phyloP scores from a whole-genome alignment of 2,888 invertebrate genomes.

The Eristalinus aeneus region DNA sequence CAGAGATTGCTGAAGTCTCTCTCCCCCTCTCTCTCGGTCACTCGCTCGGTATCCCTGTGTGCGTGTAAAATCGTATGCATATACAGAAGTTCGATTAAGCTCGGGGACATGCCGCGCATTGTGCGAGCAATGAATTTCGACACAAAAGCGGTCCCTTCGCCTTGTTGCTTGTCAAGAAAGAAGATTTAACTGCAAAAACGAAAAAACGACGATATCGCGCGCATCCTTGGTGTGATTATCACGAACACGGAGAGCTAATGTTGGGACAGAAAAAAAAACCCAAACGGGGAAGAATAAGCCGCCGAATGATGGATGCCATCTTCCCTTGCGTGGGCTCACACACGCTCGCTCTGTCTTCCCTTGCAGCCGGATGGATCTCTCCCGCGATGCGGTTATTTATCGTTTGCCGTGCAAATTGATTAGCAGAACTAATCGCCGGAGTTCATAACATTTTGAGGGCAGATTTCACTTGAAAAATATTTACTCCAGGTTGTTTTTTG shows the following conservation, averaged over 20 bases:
- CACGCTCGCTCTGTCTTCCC: not conserved
- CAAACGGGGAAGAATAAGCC: slow-evolving; percentile 14
- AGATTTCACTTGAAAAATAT: slow-evolving; percentile 30
- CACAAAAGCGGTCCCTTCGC: slow-evolving; percentile 18
- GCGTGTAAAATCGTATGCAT: not conserved
- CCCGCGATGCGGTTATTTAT: slow-evolving; percentile 32
- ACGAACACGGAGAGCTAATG: not conserved
- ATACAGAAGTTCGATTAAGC: not conserved
- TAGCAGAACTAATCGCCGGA: slow-evolving; percentile 59
- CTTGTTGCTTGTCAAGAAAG: not conserved
- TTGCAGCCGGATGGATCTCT: not conserved
- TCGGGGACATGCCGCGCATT: not conserved
- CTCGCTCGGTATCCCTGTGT: not conserved
- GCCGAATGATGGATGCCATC: slow-evolving; percentile 21
- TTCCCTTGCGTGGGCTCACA: slow-evolving; percentile 17
- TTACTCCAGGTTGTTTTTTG: not conserved
- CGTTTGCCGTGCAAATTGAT: slow-evolving; percentile 47
- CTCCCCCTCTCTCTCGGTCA: not conserved
- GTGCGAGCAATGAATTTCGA: not conserved
- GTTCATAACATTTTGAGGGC: slow-evolving; percentile 49
- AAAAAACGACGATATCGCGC: not conserved
- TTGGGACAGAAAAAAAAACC: not conserved
- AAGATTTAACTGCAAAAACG: not conserved
- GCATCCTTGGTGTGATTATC: not conserved
- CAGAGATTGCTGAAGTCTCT: not conserved